phyloP scores from a whole-genome alignment of 2,888 invertebrate species.

The Encarsia formosa region DNA sequence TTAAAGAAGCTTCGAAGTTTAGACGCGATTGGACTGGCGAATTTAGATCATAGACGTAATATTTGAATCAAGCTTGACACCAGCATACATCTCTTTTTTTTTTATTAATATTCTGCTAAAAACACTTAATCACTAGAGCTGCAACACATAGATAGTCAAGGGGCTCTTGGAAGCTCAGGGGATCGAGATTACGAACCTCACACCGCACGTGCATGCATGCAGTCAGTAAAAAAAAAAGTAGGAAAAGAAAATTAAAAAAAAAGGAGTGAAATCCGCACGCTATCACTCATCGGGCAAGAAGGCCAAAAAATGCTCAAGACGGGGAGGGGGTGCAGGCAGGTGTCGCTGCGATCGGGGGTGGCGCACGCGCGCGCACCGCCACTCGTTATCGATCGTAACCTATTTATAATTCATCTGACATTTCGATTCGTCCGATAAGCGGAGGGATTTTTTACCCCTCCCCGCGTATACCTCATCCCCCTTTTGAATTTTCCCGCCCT shows the following conservation, averaged over 20 bases:
- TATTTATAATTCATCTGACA: slow-evolving; percentile 48
- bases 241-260: not conserved
- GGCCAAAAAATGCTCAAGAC: no score
- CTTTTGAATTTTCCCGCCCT: not conserved
- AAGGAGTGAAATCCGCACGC: slow-evolving; percentile 31
- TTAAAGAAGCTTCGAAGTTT: no score
- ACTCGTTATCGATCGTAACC: slow-evolving; percentile 44
- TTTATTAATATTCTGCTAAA: no score
- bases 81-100: no score
- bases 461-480: not conserved
- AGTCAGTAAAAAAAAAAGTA: not conserved
- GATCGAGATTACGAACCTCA: no score
- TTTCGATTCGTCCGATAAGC: slow-evolving; percentile 43
- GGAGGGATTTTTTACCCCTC: slow-evolving; percentile 30
- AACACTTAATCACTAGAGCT: no score
- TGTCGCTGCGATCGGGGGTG: not conserved
- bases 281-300: slow-evolving; percentile 21
- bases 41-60: no score
- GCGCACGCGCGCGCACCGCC: slow-evolving; percentile 10
- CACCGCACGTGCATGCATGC: no score
- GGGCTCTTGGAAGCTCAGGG: no score
- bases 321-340: not conserved
- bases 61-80: no score
- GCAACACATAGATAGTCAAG: no score
- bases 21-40: no score